A percentile compares a stretch with the other conserved stretches of the same genome.
Evolutionary conservation across 2,888 invertebrate genomes (phyloP).

Genomic region (Heterodera filipjevi): DNA sequence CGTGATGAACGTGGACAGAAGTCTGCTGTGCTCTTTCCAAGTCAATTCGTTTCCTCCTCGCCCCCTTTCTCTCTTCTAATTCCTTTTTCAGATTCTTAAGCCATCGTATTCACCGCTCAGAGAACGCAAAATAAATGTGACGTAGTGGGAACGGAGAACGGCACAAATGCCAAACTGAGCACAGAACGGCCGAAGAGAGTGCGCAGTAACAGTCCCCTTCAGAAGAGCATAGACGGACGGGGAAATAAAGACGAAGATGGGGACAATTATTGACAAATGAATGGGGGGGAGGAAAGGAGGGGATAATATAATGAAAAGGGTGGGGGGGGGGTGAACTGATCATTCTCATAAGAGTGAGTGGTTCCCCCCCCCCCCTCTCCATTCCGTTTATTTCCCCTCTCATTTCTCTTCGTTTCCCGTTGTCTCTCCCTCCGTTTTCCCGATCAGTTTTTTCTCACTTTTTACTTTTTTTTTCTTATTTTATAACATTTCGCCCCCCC

Average conservation of each 20-base stretch:
- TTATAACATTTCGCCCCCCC: not conserved
- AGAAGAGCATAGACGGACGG: slow-evolving; percentile 2
- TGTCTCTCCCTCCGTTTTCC: no score
- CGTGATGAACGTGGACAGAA: slow-evolving; percentile 54
- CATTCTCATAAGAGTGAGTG: no score
- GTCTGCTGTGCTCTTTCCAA: slow-evolving; percentile 56
- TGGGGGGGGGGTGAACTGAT: not conserved
- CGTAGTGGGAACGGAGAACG: not conserved
- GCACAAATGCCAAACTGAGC: slow-evolving; percentile 19
- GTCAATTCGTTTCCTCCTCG: no score
- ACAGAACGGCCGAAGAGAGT: slow-evolving; percentile 9
- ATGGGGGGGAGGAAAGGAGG: no score
- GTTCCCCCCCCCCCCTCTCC: no score
- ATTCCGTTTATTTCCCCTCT: no score
- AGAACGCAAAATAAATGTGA: slow-evolving; percentile 24
- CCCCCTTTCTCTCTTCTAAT: no score
- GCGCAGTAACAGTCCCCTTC: slow-evolving; percentile 21
- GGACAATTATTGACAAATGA: no score
- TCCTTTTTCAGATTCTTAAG: slow-evolving; percentile 22
- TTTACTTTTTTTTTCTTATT: not conserved
- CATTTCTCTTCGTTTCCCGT: no score
- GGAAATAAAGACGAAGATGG: not conserved
- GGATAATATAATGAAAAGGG: not conserved
- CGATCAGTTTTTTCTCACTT: not conserved
- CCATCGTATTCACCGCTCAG: slow-evolving; percentile 18